Evolutionary conservation across 2,113 vertebrate genomes (phyloP).

Genomic region (Sterna hirundo): DNA sequence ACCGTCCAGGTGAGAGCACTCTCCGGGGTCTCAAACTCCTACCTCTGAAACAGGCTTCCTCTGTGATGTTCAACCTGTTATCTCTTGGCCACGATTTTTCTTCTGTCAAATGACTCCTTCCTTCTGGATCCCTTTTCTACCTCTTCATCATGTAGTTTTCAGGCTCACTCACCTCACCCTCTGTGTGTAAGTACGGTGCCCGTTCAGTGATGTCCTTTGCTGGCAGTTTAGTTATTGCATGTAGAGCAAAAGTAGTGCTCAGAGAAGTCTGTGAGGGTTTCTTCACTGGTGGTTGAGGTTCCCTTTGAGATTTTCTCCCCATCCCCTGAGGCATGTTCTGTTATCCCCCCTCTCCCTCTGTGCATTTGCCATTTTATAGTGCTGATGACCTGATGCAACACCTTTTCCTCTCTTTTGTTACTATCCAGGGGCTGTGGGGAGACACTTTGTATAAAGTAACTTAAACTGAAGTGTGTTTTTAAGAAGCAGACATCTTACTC

Average conservation of each 20-base stretch:
- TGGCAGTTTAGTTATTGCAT: not conserved
- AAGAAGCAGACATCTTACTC: not conserved
- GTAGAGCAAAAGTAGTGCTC: not conserved
- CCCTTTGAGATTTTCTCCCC: not conserved
- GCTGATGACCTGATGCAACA: not conserved
- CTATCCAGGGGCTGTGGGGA: not conserved
- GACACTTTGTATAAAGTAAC: not conserved
- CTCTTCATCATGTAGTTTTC: not conserved
- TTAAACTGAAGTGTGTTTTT: not conserved
- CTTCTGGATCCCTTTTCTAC: not conserved
- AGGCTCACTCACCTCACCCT: not conserved
- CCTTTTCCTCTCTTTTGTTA: not conserved
- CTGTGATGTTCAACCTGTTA: not conserved
- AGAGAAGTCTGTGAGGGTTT: not conserved
- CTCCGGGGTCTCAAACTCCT: not conserved
- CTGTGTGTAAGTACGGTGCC: rapidly evolving
- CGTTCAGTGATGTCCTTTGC: not conserved
- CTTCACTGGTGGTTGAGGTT: not conserved
- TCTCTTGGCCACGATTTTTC: not conserved
- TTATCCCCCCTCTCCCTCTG: not conserved
- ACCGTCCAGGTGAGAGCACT: not conserved
- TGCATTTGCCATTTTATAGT: not conserved
- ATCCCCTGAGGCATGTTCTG: not conserved
- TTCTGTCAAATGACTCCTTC: not conserved
- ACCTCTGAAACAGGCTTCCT: not conserved